These are phyloP conservation scores for Aricia artaxerxes DNA, from an alignment of 2,888 invertebrate genomes.

Conservation along the genomic window DNA sequence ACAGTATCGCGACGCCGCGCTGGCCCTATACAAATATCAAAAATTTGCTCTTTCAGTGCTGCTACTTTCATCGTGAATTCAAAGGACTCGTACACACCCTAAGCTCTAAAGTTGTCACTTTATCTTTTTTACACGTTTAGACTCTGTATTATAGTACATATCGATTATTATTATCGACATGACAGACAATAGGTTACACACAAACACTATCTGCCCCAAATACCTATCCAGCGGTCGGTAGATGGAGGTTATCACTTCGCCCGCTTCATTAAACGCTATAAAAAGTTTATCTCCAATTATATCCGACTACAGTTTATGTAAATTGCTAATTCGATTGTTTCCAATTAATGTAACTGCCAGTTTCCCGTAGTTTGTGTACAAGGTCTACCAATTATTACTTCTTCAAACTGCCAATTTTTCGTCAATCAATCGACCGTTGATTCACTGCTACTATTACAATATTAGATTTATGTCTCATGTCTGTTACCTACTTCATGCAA, in stretches of 20 bases:
- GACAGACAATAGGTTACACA: too few relatives aligned
- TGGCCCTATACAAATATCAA: too few relatives aligned
- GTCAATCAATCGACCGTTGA: not conserved
- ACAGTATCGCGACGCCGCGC: too few relatives aligned
- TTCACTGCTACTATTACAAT: not conserved
- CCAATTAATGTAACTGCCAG: not conserved
- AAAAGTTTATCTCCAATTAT: not conserved
- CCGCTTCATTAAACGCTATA: not conserved
- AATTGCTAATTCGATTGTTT: not conserved
- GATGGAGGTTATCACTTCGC: conserved; percentile 9
- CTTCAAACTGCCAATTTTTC: not conserved
- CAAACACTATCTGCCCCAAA: conserved; percentile 7
- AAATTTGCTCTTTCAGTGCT: too few relatives aligned
- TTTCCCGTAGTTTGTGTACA: not conserved
- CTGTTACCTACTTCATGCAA: not conserved
- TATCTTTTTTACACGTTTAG: too few relatives aligned
- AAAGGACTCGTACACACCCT: too few relatives aligned
- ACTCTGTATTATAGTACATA: too few relatives aligned
- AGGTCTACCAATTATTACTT: not conserved
- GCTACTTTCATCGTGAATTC: too few relatives aligned
- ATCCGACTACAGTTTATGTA: not conserved
- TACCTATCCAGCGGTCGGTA: not conserved
- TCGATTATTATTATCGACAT: too few relatives aligned
- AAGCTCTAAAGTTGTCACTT: too few relatives aligned
- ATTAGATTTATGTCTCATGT: too few relatives aligned